A percentile compares a stretch with the other conserved stretches of the same genome.
These are phyloP conservation scores for Bubo scandiacus DNA, from an alignment of 2,113 vertebrate genomes.

Conservation along the genomic window DNA sequence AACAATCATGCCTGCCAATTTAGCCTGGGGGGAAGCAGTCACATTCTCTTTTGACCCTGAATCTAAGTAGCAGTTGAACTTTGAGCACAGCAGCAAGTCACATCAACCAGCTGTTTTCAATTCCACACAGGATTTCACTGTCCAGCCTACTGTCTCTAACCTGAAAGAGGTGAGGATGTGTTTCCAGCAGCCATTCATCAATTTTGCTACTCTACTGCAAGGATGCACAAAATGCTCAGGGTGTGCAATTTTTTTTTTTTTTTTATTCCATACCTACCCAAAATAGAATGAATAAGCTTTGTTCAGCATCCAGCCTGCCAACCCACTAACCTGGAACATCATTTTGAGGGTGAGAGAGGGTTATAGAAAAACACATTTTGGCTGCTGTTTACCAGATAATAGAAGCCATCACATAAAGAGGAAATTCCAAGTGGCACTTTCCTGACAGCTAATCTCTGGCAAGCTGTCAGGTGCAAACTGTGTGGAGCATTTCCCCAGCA, in stretches of 20 bases:
- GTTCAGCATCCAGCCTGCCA: background rate
- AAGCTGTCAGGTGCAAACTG: conserved; percentile 6
- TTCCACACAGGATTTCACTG: background rate
- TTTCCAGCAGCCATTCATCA: background rate
- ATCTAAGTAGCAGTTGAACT: conserved; percentile 46
- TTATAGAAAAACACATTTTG: background rate
- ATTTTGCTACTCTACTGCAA: background rate
- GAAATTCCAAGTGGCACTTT: conserved; percentile 39
- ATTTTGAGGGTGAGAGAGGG: background rate
- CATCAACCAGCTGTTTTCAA: conserved; percentile 14
- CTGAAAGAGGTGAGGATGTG: background rate
- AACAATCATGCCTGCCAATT: conserved; percentile 9
- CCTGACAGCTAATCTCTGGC: conserved; percentile 34
- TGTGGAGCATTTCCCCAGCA: background rate
- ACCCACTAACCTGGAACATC: background rate
- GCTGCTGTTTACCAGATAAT: background rate
- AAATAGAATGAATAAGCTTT: background rate
- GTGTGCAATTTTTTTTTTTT: background rate
- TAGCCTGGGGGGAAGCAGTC: conserved; percentile 16
- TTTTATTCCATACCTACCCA: background rate
- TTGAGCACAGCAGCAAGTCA: background rate
- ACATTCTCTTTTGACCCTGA: conserved; percentile 42
- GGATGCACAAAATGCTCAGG: background rate
- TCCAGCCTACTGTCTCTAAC: background rate
- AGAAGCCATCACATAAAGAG: background rate